A percentile compares a stretch with the other conserved stretches of the same genome.
Conservation (phyloP, 2,113 vertebrate species). For the Tachuris rubrigastra region DNA sequence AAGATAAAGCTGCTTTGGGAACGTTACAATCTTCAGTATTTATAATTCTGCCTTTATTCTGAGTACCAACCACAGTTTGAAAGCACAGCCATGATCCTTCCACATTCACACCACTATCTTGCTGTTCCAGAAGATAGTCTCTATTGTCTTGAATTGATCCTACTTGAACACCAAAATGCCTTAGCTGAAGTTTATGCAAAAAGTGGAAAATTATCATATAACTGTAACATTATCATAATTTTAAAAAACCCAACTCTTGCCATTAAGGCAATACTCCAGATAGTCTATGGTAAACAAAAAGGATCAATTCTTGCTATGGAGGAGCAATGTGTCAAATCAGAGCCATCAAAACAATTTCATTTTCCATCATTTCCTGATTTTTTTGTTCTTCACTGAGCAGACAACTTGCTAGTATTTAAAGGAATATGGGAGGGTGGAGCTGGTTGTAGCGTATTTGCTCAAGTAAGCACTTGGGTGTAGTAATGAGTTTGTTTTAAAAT, state of each 20-base stretch:
- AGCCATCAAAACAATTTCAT: conserved; percentile 22
- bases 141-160: neutral
- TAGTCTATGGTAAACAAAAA: conserved; percentile 21
- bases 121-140: neutral
- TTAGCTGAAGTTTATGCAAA: conserved; percentile 42
- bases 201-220: conserved; percentile 7
- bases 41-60: conserved; percentile 4
- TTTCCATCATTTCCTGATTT: conserved; percentile 33
- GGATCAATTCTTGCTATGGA: conserved; percentile 8
- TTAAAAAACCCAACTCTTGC: conserved; percentile 25
- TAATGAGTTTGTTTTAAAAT: conserved; percentile 59
- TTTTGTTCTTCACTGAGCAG: neutral
- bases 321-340: neutral
- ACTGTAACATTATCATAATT: neutral
- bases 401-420: neutral
- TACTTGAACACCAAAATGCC: conserved; percentile 26
- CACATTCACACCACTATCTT: neutral
- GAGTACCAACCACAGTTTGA: neutral
- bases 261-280: neutral
- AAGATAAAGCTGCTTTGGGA: neutral
- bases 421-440: neutral
- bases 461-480: conserved; percentile 1
- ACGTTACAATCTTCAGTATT: neutral
- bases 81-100: neutral
- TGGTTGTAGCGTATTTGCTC: conserved; percentile 41